Conservation (phyloP, 2,113 vertebrate species). For the Penelope pileata region DNA sequence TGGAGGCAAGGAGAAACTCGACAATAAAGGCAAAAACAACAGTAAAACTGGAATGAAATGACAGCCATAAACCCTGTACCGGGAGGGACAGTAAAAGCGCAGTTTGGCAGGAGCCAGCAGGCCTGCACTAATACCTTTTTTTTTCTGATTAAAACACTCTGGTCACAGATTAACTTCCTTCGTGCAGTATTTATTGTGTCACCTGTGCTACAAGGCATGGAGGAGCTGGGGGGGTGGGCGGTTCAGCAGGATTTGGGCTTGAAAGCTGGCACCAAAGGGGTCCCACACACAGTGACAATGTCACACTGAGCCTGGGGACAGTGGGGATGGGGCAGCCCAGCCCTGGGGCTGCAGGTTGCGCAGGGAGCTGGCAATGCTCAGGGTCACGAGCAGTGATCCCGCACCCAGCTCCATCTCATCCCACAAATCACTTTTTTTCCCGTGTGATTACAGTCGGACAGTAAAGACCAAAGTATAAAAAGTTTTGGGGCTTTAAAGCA, state of each 20-base stretch:
- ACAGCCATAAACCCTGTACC: constrained; percentile 53
- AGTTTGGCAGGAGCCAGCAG: constrained; percentile 44
- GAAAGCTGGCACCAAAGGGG: neutral
- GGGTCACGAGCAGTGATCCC: neutral
- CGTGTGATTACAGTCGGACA: neutral
- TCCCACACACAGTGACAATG: too few relatives aligned
- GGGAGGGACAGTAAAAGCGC: constrained; percentile 36
- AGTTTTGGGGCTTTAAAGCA: neutral
- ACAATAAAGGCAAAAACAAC: constrained; percentile 27
- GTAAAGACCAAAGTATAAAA: neutral
- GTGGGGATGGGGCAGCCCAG: too few relatives aligned
- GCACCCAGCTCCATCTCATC: neutral
- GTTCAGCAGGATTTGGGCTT: neutral
- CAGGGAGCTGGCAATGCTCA: neutral
- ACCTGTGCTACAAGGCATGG: neutral
- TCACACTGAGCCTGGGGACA: neutral
- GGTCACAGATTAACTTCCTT: constrained; percentile 35
- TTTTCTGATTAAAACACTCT: constrained; percentile 24
- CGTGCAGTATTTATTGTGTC: neutral
- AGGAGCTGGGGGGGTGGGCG: neutral
- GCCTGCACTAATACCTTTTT: neutral
- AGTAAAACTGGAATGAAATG: constrained; percentile 56
- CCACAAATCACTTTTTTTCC: neutral
- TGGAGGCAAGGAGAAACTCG: constrained; percentile 44
- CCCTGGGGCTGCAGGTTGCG: neutral